Base-by-base conservation (phyloP, 2,113 vertebrate species). In the Hemichromis elongatus region DNA sequence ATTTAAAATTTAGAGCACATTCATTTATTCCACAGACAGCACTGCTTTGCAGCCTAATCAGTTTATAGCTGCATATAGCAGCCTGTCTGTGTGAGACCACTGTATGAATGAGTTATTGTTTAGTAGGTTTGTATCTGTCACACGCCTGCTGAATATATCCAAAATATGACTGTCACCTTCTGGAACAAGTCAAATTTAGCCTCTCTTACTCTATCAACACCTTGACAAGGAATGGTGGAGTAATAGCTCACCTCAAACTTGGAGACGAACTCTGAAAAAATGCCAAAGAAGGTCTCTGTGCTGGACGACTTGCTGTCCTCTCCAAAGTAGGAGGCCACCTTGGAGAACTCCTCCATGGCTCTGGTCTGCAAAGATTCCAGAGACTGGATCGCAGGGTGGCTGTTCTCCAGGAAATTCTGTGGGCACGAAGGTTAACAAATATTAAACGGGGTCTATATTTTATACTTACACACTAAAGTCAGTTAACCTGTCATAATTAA, bases 261-360 rank as follows among this genome's bases (percentile, higher is more conserved):
- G 92, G 96, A 96, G 55, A 98, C 97, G 91, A 99, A 99, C 24
- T 99, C 98, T 2, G 97, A 94, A 53, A 99, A 99, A 92, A 99
- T 99, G 91, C 97, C 98, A 4, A 99, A 99, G 94, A 99, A 99
- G 26, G 96, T 92, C 92, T 99, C 99, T 0, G 98, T 99, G 56
- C 96, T 98, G 26, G 97, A 97, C 94, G 96, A 96, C 83, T 98
- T 98, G 3, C 97, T 95, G 93, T 99, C 98, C 82, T 99, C 99
- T 40, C 98, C 99, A 0, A 99, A 99, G 94, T 96, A 99, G 21
- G 97, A 97, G 16, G 97, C 86, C 37, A 98, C 98, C 88, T 97
- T 98, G 90, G 94, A 78, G 92, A 99, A 98, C 85, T 99, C 98
- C 1, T 99, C 98, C 95, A 97, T 97, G 11, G 98, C 97, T 85